Base-by-base conservation (phyloP, 2,797 vertebrate species). In the Garrulus glandarius region DNA sequence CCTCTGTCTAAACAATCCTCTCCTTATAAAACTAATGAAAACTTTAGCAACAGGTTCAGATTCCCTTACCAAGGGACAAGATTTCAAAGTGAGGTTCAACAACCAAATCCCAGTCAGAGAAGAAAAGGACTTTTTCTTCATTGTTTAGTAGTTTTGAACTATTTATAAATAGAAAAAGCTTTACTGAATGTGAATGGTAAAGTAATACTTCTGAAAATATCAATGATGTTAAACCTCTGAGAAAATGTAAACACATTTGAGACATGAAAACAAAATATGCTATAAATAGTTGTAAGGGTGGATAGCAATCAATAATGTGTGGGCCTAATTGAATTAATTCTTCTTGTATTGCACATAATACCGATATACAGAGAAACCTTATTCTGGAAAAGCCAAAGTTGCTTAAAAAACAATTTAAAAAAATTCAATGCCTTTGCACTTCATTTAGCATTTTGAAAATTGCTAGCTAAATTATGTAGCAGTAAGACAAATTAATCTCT, bases 391-490 rank as follows among this genome's bases (percentile, higher is more conserved):
- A 89, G 81, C 8, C 53, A 92, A 95, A 96, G 85, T 67, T 87
- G 23, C 34, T 93, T 92, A 83, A 96, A 94, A 93, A 43, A 19
- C 5, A 91, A 78, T 88, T 96, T 95, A 13, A 30, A 90, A 95
- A 95, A 84, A 81, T 97, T 96, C 84, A 88, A 87, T 64, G 57
- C 68, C 50, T 96, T 97, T 96, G 82, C 27, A 75, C 49, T 92
- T 95, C 59, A 86, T 91, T 97, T 93, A 95, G 46, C 32, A 83
- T 96, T 96, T 97, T 94, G 77, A 96, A 95, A 97, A 93, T 77
- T 83, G 34, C 13, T 92, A 82, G 59, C 22, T 88, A 37, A 89
- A 93, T 96, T 95, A 87, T 89, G 76, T 85, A 95, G 39, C 84
- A 14, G 30, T 7, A 78, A 60, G 32, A 43, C 75, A 93, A 96